These are phyloP conservation scores for Brienomyrus longianalis DNA, from an alignment of 2,113 vertebrate species.

Conservation along the genomic window DNA sequence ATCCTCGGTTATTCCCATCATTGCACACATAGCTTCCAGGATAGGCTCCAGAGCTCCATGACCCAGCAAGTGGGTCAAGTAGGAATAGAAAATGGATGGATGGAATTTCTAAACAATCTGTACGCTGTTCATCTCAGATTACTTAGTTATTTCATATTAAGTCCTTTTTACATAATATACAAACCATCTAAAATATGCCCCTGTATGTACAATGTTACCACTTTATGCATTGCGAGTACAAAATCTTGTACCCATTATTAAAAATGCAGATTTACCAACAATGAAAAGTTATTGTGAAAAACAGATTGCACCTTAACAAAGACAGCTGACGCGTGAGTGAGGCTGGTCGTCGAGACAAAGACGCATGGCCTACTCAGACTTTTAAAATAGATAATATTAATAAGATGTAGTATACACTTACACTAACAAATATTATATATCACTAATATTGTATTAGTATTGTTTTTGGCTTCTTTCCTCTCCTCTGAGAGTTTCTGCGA, in stretches of 20 bases:
- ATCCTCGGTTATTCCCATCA: background rate
- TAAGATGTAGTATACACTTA: background rate
- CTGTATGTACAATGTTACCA: background rate
- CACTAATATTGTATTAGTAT: no score
- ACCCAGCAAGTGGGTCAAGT: background rate
- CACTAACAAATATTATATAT: no score
- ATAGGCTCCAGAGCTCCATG: background rate
- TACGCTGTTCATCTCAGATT: background rate
- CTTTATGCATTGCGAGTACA: background rate
- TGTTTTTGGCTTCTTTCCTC: no score
- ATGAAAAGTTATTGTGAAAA: background rate
- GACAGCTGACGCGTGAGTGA: background rate
- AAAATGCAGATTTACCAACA: background rate
- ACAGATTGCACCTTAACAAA: background rate
- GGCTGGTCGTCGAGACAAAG: background rate
- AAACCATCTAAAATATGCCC: background rate
- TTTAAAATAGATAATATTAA: background rate
- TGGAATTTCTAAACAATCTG: background rate
- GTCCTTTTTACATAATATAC: background rate
- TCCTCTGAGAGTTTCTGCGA: no score
- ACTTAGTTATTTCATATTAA: background rate
- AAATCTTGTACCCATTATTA: background rate
- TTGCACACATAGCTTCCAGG: background rate
- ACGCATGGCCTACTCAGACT: background rate
- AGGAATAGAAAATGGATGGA: no score